phyloP scores from a whole-genome alignment of 2,797 vertebrate species.

The Cyprinodon diabolis region DNA sequence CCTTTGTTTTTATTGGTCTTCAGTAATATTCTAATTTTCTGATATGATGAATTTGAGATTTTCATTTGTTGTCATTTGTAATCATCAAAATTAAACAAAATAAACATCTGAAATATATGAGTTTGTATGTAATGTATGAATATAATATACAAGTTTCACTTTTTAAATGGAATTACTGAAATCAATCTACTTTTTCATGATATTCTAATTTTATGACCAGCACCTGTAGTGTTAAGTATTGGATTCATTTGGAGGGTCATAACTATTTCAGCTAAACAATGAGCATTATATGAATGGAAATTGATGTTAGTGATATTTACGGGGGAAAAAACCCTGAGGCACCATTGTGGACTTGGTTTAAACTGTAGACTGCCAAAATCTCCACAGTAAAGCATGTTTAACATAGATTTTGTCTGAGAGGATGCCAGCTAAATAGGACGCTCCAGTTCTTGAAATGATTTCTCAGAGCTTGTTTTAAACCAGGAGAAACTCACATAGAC shows the following conservation, averaged over 20 bases:
- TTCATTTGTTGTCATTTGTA: no score
- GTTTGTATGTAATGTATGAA: no score
- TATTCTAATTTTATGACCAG: no score
- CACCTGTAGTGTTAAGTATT: not conserved
- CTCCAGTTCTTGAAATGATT: not conserved
- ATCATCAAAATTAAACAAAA: no score
- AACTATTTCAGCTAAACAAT: not conserved
- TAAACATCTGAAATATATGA: no score
- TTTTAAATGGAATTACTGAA: no score
- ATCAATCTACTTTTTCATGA: no score
- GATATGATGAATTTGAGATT: no score
- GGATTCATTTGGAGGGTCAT: not conserved
- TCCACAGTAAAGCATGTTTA: not conserved
- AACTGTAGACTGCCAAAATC: not conserved
- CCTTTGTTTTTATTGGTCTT: no score
- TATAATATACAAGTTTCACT: no score
- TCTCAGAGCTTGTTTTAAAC: not conserved
- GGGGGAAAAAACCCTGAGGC: not conserved
- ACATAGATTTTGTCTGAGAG: not conserved
- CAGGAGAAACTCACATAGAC: not conserved
- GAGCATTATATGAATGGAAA: not conserved
- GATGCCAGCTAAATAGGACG: not conserved
- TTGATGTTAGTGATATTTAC: not conserved
- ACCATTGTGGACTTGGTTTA: not conserved
- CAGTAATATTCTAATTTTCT: no score